These are phyloP conservation scores for Ochotona princeps DNA, from an alignment of 2,113 vertebrate genomes.

Conservation along the genomic window DNA sequence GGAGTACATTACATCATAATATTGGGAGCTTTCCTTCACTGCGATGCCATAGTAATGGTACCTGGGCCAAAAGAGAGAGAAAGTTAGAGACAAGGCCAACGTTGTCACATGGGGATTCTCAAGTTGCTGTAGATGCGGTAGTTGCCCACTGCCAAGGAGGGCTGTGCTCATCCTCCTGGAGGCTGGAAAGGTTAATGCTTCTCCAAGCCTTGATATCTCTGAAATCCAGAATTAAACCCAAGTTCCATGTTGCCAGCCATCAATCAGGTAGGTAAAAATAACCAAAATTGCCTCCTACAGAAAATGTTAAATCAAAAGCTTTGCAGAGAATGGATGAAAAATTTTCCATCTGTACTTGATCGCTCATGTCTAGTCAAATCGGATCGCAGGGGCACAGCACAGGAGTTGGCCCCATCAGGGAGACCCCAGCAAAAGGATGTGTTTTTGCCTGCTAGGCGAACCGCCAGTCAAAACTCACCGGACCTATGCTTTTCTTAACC, in stretches of 20 bases:
- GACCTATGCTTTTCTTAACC: neutral
- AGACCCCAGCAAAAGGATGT: neutral
- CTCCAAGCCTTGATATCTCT: neutral
- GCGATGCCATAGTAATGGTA: conserved; percentile 99
- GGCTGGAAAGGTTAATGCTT: conserved; percentile 50
- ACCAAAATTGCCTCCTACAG: conserved; percentile 79
- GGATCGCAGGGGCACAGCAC: neutral
- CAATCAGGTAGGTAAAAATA: conserved; percentile 73
- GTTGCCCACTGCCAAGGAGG: neutral
- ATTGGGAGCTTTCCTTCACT: conserved; percentile 98
- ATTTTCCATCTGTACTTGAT: conserved; percentile 64
- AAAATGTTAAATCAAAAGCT: conserved; percentile 69
- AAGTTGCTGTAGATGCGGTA: neutral
- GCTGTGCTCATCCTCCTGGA: neutral
- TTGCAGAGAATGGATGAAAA: conserved; percentile 59
- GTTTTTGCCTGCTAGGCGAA: neutral
- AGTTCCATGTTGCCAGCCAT: conserved; percentile 62
- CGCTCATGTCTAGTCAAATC: neutral
- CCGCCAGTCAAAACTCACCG: neutral
- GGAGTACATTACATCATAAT: conserved; percentile 99
- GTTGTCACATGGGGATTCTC: neutral
- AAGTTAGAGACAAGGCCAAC: neutral
- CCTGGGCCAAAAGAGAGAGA: conserved; percentile 84
- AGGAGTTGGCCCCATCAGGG: neutral
- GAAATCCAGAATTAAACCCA: conserved; percentile 49